Evolutionary conservation across 2,113 vertebrate species (phyloP).

Genomic region (Eulacestoma nigropectus): DNA sequence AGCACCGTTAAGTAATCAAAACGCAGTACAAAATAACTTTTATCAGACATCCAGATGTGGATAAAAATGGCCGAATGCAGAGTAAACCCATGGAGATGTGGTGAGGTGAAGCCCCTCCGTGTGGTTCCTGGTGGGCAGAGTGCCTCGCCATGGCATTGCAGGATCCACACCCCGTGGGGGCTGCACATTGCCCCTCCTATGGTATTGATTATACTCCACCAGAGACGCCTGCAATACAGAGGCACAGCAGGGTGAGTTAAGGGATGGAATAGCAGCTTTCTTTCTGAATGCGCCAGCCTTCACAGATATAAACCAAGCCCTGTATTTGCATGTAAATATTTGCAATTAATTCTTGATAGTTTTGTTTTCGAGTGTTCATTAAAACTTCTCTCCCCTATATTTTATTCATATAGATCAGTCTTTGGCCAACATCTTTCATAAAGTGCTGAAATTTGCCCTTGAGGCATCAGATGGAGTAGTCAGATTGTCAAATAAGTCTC

Average conservation of each 20-base stretch:
- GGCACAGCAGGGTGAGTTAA: background rate
- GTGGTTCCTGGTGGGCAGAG: background rate
- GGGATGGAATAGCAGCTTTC: background rate
- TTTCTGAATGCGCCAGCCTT: background rate
- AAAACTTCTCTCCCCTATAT: slow-evolving; percentile 61
- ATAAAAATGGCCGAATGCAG: background rate
- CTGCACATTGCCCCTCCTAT: background rate
- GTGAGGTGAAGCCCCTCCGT: background rate
- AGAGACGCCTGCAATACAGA: background rate
- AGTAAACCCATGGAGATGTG: background rate
- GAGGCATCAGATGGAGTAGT: slow-evolving; percentile 81
- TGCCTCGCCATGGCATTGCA: background rate
- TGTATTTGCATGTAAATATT: slow-evolving; percentile 52
- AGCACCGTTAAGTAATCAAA: background rate
- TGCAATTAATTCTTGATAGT: slow-evolving; percentile 32
- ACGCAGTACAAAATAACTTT: background rate
- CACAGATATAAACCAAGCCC: background rate
- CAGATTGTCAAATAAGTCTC: slow-evolving; percentile 76
- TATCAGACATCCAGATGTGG: background rate
- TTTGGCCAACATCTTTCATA: slow-evolving; percentile 62
- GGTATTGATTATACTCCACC: background rate
- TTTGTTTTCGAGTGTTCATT: slow-evolving; percentile 49
- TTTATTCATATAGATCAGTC: slow-evolving; percentile 69
- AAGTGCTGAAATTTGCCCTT: slow-evolving; percentile 77
- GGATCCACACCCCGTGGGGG: accelerated